Evolutionary conservation across 2,888 invertebrate species (phyloP), one percentile per base, ranked within the genome.

Genomic region (Sinopyrophorus schimmeli): DNA sequence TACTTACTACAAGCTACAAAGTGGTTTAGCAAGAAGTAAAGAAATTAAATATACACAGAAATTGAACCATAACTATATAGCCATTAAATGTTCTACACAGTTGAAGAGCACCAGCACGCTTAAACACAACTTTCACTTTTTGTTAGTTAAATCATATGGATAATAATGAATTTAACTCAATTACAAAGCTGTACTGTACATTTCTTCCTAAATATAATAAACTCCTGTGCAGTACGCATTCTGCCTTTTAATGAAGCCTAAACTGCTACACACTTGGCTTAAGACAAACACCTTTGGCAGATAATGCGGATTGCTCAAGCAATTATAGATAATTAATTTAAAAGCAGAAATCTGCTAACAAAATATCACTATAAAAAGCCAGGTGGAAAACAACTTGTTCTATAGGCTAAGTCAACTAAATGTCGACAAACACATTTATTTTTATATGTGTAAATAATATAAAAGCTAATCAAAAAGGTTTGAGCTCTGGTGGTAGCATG

Each of bases 251-350:
- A n/a, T 21, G 2, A 21, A 9, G 3, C 9, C 9, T 21, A 21
- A 17, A n/a, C 6, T 17, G 5, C 9, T 34, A 11, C 14, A 15
- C 30, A 12, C 14, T 3, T 2, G 16, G 2, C 6, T 7, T 15
- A 7, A 12, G n/a, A 21, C 18, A 5, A 14, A n/a, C n/a, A n/a
- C n/a, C n/a, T n/a, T n/a, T n/a, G 50, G 47, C 40, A 59, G 34
- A 54, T n/a, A n/a, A 9, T 63, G 69, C 69, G 68, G 66, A 66
- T 68, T 69, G 68, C 68, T 69, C 69, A 68, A 68, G 69, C 67
- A 39, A 40, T 49, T 49, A 48, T n/a, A n/a, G n/a, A n/a, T 50
- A 44, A 51, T 44, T 39, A 57, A 50, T 48, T 51, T 48, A 37
- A 48, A 57, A 60, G 59, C 57, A 52, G 57, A 55, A 63, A 60